phyloP scores from a whole-genome alignment of 2,797 vertebrate species.

The Buceros bicornis region DNA sequence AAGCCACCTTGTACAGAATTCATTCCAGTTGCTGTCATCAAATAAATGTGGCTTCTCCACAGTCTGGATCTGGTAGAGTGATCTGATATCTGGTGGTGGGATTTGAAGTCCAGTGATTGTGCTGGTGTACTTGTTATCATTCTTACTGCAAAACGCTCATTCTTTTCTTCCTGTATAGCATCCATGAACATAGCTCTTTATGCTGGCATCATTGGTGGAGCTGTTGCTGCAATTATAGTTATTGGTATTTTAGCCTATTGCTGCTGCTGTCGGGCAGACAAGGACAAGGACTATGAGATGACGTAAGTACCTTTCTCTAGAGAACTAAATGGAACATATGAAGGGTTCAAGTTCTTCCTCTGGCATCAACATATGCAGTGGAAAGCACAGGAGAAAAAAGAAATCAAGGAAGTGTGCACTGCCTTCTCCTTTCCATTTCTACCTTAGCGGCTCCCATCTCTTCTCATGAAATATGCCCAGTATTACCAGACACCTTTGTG shows the following conservation, averaged over 20 bases:
- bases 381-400: neutral
- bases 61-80: too few species aligned
- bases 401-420: neutral
- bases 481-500: neutral
- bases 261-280: conserved; percentile 81
- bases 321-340: accelerated
- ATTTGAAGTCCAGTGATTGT: neutral
- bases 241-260: conserved; percentile 84
- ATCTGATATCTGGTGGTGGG: neutral
- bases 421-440: neutral
- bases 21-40: neutral
- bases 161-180: conserved; percentile 71
- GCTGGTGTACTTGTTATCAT: neutral
- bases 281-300: conserved; percentile 69
- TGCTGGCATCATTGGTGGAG: conserved; percentile 83
- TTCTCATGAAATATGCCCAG: neutral
- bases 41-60: neutral
- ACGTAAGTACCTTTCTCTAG: conserved; percentile 79
- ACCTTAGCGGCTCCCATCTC: neutral
- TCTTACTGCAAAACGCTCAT: neutral
- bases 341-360: neutral
- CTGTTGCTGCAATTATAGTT: conserved; percentile 79
- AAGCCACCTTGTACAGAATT: neutral
- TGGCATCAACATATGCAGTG: neutral
- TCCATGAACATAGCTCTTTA: conserved; percentile 88